Evolutionary conservation across 2,113 vertebrate species (phyloP).

Genomic region (Brienomyrus brachyistius): DNA sequence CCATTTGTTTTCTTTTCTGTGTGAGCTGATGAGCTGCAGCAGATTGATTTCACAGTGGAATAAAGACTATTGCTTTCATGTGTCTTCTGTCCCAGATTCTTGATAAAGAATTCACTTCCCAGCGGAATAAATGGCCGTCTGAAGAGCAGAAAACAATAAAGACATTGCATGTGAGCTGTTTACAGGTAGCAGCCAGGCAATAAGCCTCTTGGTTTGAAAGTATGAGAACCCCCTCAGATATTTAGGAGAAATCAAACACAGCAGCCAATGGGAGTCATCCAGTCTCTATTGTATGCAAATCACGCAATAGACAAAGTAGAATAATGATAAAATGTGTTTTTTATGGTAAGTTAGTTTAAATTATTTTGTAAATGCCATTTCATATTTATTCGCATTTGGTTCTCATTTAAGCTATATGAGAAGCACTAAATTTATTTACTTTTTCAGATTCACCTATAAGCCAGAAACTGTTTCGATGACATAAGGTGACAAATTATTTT

Average conservation of each 20-base stretch:
- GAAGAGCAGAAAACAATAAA: background rate
- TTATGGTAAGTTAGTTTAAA: background rate
- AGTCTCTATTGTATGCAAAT: background rate
- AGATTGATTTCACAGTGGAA: constrained; percentile 2
- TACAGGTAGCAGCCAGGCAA: background rate
- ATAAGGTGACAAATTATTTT: background rate
- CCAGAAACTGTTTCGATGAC: background rate
- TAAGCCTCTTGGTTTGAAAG: background rate
- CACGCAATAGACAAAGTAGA: background rate
- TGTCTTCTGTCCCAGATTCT: background rate
- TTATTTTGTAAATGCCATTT: background rate
- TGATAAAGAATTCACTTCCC: background rate
- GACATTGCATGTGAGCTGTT: background rate
- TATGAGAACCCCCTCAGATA: background rate
- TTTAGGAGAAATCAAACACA: background rate
- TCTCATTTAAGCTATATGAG: background rate
- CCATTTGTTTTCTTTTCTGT: background rate
- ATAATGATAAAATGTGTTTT: background rate
- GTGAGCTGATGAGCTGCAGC: background rate
- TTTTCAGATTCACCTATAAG: background rate
- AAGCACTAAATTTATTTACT: background rate
- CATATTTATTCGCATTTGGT: background rate
- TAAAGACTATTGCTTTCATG: background rate
- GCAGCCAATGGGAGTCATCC: background rate
- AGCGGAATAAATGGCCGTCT: background rate